Evolutionary conservation across 1,140 invertebrate genomes (phyloP), one percentile per base, ranked within the genome.

Genomic region (Eueides isabella): DNA sequence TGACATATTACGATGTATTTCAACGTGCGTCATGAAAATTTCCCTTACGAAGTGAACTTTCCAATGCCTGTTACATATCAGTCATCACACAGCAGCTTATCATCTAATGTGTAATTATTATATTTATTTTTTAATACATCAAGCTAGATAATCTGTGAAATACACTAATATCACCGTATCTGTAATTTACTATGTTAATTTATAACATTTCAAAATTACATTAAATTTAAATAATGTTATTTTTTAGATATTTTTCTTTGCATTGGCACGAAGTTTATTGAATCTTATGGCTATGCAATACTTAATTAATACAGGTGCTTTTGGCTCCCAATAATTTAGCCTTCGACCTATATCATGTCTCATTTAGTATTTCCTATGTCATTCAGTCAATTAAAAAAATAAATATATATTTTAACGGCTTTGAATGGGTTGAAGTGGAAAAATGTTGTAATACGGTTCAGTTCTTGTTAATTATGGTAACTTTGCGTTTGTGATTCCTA

Each of bases 221-320:
- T 26, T 26, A 23, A 23, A 55, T 55, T 55, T 23, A 55, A 11
- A 55, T 23, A 55, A 55, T 11, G 9, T 55, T 7, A 44, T 55
- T 55, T 55, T 55, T 55, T 55, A 55, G 19, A 23, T 12, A 55
- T 55, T 55, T 55, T 44, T 44, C 41, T 44, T 44, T 44, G n/a
- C 9, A 44, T 44, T 44, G 41, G 41, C 48, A 55, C 48, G 48
- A 55, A 26, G 23, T 55, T 55, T 23, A 55, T 26, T 26, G 48
- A 55, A 55, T 55, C 38, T 63, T 71, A 71, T 62, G 64, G 71
- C 71, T 67, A 61, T 67, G 64, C 69, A 71, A 71, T 71, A 71
- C 69, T 71, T 71, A 71, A 9, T 2, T 12, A 9, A 67, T 28
- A 55, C 55, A 48, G 38, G 66, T 55, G 66, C 35, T 30, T 68